These are phyloP conservation scores for Diceros bicornis DNA, from an alignment of 2,797 vertebrate species.

Conservation along the genomic window DNA sequence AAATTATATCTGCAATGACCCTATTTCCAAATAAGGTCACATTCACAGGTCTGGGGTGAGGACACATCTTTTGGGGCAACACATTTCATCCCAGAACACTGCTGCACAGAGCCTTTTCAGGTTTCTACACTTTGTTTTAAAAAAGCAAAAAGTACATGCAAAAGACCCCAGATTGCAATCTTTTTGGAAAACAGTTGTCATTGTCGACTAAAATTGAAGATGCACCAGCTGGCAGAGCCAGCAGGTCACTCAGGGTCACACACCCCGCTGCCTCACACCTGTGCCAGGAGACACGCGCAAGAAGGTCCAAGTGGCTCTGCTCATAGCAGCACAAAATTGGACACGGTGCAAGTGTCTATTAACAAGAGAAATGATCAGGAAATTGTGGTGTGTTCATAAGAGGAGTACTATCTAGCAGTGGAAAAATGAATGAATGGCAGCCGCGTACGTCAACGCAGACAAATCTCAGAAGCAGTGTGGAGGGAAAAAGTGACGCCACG, in stretches of 20 bases:
- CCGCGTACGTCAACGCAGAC: rapidly evolving
- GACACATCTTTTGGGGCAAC: neutral
- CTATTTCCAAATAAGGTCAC: neutral
- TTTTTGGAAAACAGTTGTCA: neutral
- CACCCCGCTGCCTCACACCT: rapidly evolving
- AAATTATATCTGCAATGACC: neutral
- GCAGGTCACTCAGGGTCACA: rapidly evolving
- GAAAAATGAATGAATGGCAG: rapidly evolving
- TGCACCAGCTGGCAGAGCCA: rapidly evolving
- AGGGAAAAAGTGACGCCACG: rapidly evolving
- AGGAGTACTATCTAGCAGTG: rapidly evolving
- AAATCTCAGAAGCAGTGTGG: rapidly evolving
- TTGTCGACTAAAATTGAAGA: neutral
- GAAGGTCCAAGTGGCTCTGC: neutral
- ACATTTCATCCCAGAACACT: rapidly evolving
- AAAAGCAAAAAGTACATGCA: neutral
- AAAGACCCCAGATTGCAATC: neutral
- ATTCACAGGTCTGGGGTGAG: neutral
- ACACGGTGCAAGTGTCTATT: rapidly evolving
- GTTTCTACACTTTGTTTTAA: neutral
- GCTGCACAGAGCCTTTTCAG: rapidly evolving
- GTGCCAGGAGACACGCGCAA: rapidly evolving
- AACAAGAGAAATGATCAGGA: rapidly evolving
- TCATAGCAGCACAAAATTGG: neutral
- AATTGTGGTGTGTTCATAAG: rapidly evolving